Evolutionary conservation across 2,888 invertebrate species (phyloP).

Genomic region (Aspidapion aeneum): DNA sequence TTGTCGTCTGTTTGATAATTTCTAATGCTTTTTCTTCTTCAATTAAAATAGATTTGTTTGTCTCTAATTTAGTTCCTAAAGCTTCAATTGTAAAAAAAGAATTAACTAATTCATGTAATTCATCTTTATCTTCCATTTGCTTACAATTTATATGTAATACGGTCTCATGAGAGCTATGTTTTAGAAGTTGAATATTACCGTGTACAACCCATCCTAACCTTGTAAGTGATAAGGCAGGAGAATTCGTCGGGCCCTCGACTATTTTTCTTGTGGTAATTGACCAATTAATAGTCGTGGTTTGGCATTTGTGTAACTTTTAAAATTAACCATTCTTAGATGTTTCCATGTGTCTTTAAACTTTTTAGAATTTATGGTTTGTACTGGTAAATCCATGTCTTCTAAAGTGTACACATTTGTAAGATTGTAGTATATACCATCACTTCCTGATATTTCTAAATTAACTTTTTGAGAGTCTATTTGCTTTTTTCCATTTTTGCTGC

Average conservation of each 20-base stretch:
- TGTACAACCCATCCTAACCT: background rate
- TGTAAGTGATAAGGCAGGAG: background rate
- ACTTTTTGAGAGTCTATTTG: background rate
- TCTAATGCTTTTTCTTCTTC: background rate
- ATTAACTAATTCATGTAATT: no score
- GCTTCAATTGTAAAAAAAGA: background rate
- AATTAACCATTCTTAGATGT: background rate
- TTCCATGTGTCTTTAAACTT: background rate
- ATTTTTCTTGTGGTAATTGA: background rate
- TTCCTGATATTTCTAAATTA: background rate
- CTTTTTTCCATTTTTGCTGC: background rate
- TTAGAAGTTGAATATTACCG: background rate
- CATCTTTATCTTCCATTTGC: no score
- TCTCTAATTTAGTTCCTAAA: background rate
- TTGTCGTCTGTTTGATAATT: background rate
- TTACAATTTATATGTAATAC: background rate
- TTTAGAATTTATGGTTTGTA: background rate
- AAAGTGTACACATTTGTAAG: background rate
- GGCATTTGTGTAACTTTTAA: background rate
- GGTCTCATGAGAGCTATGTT: background rate
- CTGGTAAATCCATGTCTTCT: background rate
- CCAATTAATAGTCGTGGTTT: background rate
- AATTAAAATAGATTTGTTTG: background rate
- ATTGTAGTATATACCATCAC: background rate
- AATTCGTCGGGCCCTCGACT: background rate